These are phyloP conservation scores for Diarsia dahlii DNA, from an alignment of 2,888 invertebrate species.

Conservation along the genomic window DNA sequence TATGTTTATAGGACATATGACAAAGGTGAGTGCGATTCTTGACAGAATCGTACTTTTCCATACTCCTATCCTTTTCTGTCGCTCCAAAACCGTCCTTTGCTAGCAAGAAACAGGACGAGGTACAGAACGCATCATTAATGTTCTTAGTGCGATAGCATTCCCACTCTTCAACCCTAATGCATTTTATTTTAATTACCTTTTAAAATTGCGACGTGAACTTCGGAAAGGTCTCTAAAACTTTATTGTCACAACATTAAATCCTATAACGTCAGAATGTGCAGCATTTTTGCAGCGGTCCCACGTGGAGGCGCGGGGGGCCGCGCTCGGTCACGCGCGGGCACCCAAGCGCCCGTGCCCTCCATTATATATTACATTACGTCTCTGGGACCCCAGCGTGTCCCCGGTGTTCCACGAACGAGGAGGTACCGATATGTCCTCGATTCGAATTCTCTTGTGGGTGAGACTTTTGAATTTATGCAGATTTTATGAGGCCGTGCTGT, in stretches of 20 bases:
- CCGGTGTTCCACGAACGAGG: slow-evolving; percentile 56
- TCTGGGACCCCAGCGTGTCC: slow-evolving; percentile 23
- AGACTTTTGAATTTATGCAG: slow-evolving; percentile 39
- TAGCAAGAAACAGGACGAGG: no score
- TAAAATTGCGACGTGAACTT: no score
- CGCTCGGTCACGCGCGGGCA: slow-evolving; percentile 56
- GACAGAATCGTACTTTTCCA: no score
- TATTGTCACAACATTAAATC: slow-evolving; percentile 10
- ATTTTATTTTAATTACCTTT: background rate
- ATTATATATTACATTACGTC: slow-evolving; percentile 60
- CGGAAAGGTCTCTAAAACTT: background rate
- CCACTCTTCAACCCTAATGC: background rate
- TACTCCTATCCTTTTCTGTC: no score
- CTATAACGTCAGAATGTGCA: slow-evolving; percentile 30
- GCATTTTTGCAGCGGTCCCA: slow-evolving; percentile 4
- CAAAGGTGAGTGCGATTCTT: background rate
- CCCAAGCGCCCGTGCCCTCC: slow-evolving; percentile 54
- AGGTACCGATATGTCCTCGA: slow-evolving; percentile 53
- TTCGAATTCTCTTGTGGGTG: slow-evolving; percentile 42
- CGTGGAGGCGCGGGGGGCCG: slow-evolving; percentile 17
- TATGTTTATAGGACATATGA: background rate
- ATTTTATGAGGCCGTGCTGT: slow-evolving; percentile 22
- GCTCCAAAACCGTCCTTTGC: no score
- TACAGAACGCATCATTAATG: no score
- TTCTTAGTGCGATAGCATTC: no score